These are phyloP conservation scores for Drosophila meridionalis DNA, from an alignment of 2,888 invertebrate genomes.

Conservation along the genomic window DNA sequence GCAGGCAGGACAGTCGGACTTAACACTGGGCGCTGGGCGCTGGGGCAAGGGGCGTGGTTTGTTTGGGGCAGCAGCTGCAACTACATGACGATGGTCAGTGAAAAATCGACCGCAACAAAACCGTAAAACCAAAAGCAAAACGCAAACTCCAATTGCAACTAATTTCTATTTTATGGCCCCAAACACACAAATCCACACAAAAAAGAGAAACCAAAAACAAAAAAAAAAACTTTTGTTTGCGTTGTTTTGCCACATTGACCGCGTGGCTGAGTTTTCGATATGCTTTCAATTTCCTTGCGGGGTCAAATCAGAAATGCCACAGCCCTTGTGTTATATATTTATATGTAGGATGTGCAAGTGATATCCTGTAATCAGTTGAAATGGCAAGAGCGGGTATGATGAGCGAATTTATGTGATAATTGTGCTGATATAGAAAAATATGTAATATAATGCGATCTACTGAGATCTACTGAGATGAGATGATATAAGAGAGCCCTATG, in stretches of 20 bases:
- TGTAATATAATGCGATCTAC: neutral
- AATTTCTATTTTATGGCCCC: constrained; percentile 75
- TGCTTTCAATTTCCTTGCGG: constrained; percentile 76
- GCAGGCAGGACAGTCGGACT: constrained; percentile 28
- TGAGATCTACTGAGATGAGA: too few species aligned
- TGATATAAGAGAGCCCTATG: neutral
- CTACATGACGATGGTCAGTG: constrained; percentile 43
- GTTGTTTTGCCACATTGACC: constrained; percentile 67
- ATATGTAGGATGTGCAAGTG: neutral
- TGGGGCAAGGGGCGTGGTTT: constrained; percentile 30
- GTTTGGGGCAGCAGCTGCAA: constrained; percentile 46
- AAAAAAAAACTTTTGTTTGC: constrained; percentile 59
- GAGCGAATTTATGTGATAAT: neutral
- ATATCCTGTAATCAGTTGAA: neutral
- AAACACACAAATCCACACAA: constrained; percentile 25
- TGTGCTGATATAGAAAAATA: neutral
- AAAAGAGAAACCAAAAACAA: constrained; percentile 18
- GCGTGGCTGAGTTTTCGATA: constrained; percentile 67
- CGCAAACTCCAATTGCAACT: constrained; percentile 78
- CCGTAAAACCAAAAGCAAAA: constrained; percentile 73
- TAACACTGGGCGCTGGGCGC: neutral
- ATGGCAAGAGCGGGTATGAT: neutral
- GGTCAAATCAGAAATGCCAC: constrained; percentile 44
- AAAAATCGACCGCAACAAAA: constrained; percentile 67
- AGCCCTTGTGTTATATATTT: constrained; percentile 6